Evolutionary conservation across 2,113 vertebrate species (phyloP).

Genomic region (Corythaeola cristata): DNA sequence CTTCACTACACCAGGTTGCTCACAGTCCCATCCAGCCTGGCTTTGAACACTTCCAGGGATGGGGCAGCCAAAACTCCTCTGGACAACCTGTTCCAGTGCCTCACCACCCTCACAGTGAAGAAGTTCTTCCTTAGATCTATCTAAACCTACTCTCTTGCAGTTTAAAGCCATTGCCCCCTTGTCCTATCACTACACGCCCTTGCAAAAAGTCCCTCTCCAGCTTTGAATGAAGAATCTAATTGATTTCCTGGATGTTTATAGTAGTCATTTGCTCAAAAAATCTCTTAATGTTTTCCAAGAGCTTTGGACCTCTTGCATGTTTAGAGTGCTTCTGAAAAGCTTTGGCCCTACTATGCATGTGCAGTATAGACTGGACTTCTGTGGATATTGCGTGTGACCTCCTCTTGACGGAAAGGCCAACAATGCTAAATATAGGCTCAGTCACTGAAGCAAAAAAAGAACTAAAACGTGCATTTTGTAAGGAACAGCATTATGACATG

Average conservation of each 20-base stretch:
- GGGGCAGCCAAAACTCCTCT: too few relatives aligned
- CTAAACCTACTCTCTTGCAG: too few relatives aligned
- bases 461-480: background rate
- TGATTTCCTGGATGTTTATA: background rate
- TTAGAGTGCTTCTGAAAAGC: background rate
- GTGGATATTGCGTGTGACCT: accelerated
- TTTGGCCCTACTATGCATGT: accelerated
- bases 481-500: background rate
- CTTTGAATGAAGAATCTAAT: background rate
- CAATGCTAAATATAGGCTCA: background rate
- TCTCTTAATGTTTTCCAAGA: background rate
- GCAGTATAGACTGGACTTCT: background rate
- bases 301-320: background rate
- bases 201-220: too few relatives aligned
- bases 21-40: too few relatives aligned
- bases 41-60: too few relatives aligned
- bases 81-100: too few relatives aligned
- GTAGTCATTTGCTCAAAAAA: background rate
- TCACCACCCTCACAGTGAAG: too few relatives aligned
- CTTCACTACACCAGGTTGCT: too few relatives aligned
- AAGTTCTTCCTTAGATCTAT: too few relatives aligned
- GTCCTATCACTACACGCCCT: too few relatives aligned
- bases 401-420: background rate
- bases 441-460: background rate
- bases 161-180: too few relatives aligned